Base-by-base conservation (phyloP, 2,888 invertebrate genomes). In the Ellobium chinense region DNA sequence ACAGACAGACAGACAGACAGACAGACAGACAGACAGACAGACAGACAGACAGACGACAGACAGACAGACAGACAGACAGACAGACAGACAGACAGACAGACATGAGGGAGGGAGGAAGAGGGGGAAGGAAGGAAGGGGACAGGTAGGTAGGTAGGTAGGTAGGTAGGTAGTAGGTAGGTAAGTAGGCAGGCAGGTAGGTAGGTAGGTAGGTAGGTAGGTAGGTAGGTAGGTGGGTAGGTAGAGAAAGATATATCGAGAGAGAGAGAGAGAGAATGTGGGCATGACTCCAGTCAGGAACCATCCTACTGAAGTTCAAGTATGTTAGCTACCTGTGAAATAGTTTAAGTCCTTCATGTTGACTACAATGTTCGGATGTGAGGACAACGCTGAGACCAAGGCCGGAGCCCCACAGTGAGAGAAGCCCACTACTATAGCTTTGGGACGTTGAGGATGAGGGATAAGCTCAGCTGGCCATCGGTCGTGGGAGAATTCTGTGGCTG, bases 331-430 rank as follows among this genome's bases (percentile, higher is more conserved):
- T 46, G 69, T 46, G 62, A 78, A 78, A 29, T 46, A 78, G 18
- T 62, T 62, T 2, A 54, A 7, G 34, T 69, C 34, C 18, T 70
- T 69, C 24, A 24, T 63, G 56, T 70, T 78, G 34, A 70, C 46
- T 0, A 31, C 63, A 18, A 78, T 21, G 14, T 70, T 60, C 29
- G 78, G 78, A 27, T 78, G 78, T 0, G 46, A 27, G 1, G 63
- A 12, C 21, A 78, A 54, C 7, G 70, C 63, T 4, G 78, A 63
- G 2, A 60, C 7, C 0, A 78, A 18, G 34, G 9, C 18, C 9
- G 46, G 12, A 7, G 62, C 78, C 4, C 70, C 69, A 54, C 78
- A 78, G 18, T 78, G 78, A 36, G 78, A 78, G 34, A 78, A 78
- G 4, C 78, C 78, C 12, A 70, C 54, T 2, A 78, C 29, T 34